phyloP scores from a whole-genome alignment of 2,113 vertebrate genomes.

The Burhinus oedicnemus region DNA sequence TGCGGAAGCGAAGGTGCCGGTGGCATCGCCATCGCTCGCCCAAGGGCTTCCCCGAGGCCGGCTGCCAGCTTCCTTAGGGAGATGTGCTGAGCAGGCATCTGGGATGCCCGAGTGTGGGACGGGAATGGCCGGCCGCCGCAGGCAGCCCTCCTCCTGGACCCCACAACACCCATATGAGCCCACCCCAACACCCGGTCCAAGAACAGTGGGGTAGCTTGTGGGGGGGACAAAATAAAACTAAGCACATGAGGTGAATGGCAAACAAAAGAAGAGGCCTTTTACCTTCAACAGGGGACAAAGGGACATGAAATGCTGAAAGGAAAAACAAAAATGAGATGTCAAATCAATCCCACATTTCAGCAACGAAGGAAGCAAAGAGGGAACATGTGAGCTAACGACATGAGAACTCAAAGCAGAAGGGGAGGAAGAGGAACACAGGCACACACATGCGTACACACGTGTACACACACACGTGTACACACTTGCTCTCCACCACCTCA shows the following conservation, averaged over 20 bases:
- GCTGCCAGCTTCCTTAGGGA: too few species aligned
- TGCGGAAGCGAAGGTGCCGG: too few species aligned
- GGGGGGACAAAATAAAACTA: neutral
- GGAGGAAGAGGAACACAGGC: neutral
- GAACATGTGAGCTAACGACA: neutral
- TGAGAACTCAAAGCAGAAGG: conserved; percentile 16
- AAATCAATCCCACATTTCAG: conserved; percentile 1
- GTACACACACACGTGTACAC: too few species aligned
- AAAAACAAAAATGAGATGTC: conserved; percentile 74
- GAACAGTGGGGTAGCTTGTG: neutral
- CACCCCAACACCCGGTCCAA: neutral
- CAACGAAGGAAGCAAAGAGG: neutral
- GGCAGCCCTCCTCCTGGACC: neutral
- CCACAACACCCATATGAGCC: neutral
- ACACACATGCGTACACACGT: neutral
- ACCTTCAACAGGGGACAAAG: conserved; percentile 81
- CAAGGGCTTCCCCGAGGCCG: too few species aligned
- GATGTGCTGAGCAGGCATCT: too few species aligned
- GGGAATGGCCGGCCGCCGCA: too few species aligned
- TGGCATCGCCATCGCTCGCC: too few species aligned
- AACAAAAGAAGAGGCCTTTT: conserved; percentile 62
- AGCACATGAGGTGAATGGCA: neutral
- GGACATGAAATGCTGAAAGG: conserved; percentile 83
- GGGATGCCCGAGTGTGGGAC: too few species aligned
- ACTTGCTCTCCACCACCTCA: neutral